Evolutionary conservation across 2,888 invertebrate genomes (phyloP), one percentile per base, ranked within the genome.

Genomic region (Helobdella robusta): DNA sequence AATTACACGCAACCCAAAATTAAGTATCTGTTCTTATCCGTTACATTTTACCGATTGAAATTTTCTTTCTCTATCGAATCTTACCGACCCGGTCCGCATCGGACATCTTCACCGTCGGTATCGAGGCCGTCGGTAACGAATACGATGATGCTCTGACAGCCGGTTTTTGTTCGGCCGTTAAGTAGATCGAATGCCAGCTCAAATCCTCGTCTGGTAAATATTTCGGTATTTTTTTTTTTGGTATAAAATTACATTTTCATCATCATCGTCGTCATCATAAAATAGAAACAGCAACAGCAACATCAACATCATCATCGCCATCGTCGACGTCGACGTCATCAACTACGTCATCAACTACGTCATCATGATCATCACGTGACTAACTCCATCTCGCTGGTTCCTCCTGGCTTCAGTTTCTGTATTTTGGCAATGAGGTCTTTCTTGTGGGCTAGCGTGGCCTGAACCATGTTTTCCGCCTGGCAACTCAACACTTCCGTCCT

Each of bases 301-400:
- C 28, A 23, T 11, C 15, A 52, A 52, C 2, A 23, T 56, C 30
- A 56, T n/a, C 30, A 4, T 11, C 5, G 5, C 18, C 15, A 56
- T 56, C 2, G 15, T 30, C 20, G 2, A 34, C 4, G 5, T 28
- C 32, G n/a, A 11, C 5, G 46, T 46, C 46, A 61, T 61, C 5
- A 15, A 18, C 34, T 34, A 6, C 59, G n/a, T 30, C 30, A 30
- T 1, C 32, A 30, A 5, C 56, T 25, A 20, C 56, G 30, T 18
- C 28, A 8, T 25, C 56, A 28, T n/a, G n/a, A 25, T 20, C 25
- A 23, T 23, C 20, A 20, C 25, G 23, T 32, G 20, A 73, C 75
- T 74, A 72, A 78, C 78, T 78, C 77, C 52, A 80, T 70, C 70
- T 79, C 79, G 69, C 77, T 78, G 59, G 79, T 80, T n/a, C 79